Conservation (phyloP, 1,140 invertebrate genomes). For the Sinonovacula constricta region DNA sequence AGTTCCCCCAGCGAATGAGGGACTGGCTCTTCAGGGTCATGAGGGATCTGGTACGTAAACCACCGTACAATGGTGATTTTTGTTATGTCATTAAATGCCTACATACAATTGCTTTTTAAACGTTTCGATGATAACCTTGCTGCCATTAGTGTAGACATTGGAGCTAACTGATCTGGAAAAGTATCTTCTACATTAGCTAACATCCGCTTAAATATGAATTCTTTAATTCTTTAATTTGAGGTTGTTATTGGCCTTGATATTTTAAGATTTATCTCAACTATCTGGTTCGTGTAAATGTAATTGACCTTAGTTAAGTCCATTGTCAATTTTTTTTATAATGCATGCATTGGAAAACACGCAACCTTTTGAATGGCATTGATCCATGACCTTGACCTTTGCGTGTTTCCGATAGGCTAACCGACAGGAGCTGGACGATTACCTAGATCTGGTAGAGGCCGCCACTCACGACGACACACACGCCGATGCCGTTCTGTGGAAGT, state of each 20-base stretch:
- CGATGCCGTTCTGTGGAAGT: constrained; percentile 73
- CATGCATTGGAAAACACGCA: too few species aligned
- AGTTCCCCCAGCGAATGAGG: constrained; percentile 66
- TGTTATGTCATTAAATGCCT: neutral
- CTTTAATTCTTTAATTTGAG: neutral
- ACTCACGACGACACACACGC: constrained; percentile 60
- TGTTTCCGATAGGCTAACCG: constrained; percentile 60
- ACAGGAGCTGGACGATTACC: constrained; percentile 62
- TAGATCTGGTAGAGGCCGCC: constrained; percentile 59
- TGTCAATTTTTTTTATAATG: too few species aligned
- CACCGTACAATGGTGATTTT: neutral
- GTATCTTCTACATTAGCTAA: neutral
- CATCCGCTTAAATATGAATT: neutral
- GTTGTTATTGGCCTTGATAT: neutral
- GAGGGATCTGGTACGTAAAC: constrained; percentile 66
- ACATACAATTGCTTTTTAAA: neutral
- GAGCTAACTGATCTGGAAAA: neutral
- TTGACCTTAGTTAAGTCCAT: too few species aligned
- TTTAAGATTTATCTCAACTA: too few species aligned
- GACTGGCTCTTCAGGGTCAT: constrained; percentile 70
- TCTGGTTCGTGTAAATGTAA: too few species aligned
- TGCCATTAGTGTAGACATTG: neutral
- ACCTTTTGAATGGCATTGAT: too few species aligned
- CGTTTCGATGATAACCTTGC: neutral
- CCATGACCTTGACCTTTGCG: too few species aligned